Conservation (phyloP, 2,888 invertebrate species). For the Blastobasis adustella region DNA sequence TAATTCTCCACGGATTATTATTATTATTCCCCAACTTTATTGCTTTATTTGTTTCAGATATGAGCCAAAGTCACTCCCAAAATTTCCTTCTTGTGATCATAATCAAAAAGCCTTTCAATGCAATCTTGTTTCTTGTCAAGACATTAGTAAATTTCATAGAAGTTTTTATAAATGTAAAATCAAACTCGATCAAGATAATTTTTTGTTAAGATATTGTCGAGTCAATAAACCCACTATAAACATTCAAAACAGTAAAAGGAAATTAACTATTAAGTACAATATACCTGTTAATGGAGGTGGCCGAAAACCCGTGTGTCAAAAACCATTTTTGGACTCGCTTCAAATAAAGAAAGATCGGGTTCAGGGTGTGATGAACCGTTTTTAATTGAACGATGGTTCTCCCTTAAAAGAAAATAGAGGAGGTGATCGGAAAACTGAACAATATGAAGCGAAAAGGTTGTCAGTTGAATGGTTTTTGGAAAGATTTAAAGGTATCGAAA, state of each 20-base stretch:
- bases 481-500: not conserved
- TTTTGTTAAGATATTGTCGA: constrained; percentile 13
- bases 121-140: constrained; percentile 6
- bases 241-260: constrained; percentile 12
- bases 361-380: constrained; percentile 9
- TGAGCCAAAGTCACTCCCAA: constrained; percentile 4
- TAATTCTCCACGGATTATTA: too few relatives aligned
- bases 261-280: constrained; percentile 11
- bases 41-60: constrained; percentile 1
- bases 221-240: constrained; percentile 8
- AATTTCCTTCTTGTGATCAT: constrained; percentile 12
- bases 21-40: too few relatives aligned
- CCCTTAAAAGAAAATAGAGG: constrained; percentile 10
- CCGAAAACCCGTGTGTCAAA: constrained; percentile 1
- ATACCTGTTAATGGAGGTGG: constrained; percentile 5
- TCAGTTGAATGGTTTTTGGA: constrained; percentile 10
- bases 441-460: constrained; percentile 10
- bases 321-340: constrained; percentile 6
- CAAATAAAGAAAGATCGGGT: constrained; percentile 8
- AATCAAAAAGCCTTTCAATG: constrained; percentile 15
- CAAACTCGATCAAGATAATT: constrained; percentile 8
- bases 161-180: constrained; percentile 11
- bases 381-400: constrained; percentile 5
- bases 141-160: constrained; percentile 15
- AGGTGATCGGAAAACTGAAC: constrained; percentile 10